Conservation (phyloP, 2,113 vertebrate species). For the Catharus minimus region DNA sequence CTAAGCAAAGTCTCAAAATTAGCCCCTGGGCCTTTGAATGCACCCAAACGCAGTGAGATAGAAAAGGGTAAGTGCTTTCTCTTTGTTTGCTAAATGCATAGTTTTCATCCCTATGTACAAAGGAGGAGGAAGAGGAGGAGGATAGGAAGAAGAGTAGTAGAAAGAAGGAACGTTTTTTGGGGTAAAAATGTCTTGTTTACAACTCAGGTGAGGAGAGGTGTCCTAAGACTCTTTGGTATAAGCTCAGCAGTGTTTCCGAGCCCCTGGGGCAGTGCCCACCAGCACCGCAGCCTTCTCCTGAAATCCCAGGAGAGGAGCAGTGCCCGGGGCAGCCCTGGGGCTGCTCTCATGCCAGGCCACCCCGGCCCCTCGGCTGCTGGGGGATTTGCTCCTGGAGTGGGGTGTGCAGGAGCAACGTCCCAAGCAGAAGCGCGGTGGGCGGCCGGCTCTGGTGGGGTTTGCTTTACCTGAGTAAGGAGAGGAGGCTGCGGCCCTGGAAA, state of each 20-base stretch:
- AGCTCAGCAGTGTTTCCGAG: conserved; percentile 50
- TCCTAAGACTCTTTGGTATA: conserved; percentile 81
- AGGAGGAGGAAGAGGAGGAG: conserved; percentile 64
- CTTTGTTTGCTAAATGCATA: conserved; percentile 96
- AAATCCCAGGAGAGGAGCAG: not conserved
- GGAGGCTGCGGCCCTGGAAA: conserved; percentile 41
- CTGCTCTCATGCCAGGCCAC: not conserved
- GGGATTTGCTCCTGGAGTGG: not conserved
- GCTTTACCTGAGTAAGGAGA: conserved; percentile 63
- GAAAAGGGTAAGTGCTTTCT: conserved; percentile 92
- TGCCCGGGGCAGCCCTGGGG: not conserved
- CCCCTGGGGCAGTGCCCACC: not conserved
- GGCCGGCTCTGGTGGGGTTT: not conserved
- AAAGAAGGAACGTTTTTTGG: conserved; percentile 21
- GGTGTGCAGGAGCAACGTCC: not conserved
- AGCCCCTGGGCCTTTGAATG: conserved; percentile 76
- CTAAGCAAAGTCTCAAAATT: conserved; percentile 74
- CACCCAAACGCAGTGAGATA: conserved; percentile 75
- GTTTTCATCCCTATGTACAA: conserved; percentile 81
- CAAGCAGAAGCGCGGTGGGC: not conserved
- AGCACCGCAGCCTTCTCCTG: not conserved
- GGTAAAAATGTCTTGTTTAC: conserved; percentile 56
- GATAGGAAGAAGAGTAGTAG: conserved; percentile 50
- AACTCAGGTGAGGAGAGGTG: conserved; percentile 61
- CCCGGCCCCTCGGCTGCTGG: not conserved